phyloP scores from a whole-genome alignment of 2,888 invertebrate genomes.

The Papilio elwesi region DNA sequence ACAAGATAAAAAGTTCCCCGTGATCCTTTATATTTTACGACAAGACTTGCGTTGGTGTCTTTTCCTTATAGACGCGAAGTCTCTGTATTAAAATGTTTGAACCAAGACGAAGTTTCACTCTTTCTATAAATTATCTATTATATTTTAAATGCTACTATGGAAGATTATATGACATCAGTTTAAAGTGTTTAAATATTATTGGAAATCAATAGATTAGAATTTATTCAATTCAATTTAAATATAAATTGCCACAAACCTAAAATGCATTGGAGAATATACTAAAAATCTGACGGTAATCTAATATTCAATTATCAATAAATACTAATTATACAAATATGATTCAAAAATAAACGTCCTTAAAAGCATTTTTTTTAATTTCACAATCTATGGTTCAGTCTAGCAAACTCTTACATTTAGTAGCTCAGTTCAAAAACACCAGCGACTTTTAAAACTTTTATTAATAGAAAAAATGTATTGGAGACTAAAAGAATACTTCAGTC shows the following conservation, averaged over 20 bases:
- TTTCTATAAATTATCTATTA: neutral
- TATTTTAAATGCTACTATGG: neutral
- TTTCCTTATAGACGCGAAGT: slow-evolving; percentile 8
- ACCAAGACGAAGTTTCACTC: neutral
- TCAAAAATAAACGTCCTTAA: too few species aligned
- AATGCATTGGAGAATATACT: too few species aligned
- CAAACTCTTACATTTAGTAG: too few species aligned
- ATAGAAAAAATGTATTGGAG: slow-evolving; percentile 11
- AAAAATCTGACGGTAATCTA: too few species aligned
- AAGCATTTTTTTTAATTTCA: too few species aligned
- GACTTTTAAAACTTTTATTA: neutral
- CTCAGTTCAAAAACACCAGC: neutral
- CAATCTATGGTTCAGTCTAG: too few species aligned
- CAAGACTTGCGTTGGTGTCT: slow-evolving; percentile 28
- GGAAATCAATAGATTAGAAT: neutral
- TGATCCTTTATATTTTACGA: slow-evolving; percentile 20
- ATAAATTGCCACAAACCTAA: too few species aligned
- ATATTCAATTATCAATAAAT: too few species aligned
- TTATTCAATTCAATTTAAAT: too few species aligned
- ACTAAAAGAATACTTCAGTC: neutral
- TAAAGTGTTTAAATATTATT: too few species aligned
- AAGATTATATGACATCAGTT: neutral
- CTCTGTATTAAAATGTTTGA: neutral
- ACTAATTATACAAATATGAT: too few species aligned
- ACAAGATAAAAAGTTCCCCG: neutral